Percentiles rank a stretch among this genome's conserved stretches.
Evolutionary conservation across 1,140 invertebrate species (phyloP).

Genomic region (Micrasema minimum): DNA sequence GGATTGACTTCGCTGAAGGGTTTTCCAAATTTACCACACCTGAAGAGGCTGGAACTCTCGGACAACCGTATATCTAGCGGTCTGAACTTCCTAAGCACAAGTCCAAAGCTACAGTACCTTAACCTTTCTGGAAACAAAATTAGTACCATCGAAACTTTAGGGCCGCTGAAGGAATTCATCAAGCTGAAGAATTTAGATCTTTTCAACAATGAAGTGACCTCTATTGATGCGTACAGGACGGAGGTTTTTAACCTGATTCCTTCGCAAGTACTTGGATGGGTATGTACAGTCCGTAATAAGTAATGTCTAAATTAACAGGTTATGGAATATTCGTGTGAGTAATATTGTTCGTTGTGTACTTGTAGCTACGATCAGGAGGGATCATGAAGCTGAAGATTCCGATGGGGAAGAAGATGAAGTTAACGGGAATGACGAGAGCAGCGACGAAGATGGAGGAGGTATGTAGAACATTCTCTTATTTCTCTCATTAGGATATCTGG

Average conservation of each 20-base stretch:
- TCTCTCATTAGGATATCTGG: too few species aligned
- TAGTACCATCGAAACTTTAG: slow-evolving; percentile 91
- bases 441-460: slow-evolving; percentile 72
- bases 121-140: slow-evolving; percentile 98
- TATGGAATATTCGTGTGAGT: too few species aligned
- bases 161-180: slow-evolving; percentile 90
- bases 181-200: slow-evolving; percentile 91
- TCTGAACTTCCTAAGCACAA: slow-evolving; percentile 85
- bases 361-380: slow-evolving; percentile 72
- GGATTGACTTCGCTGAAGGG: slow-evolving; percentile 95
- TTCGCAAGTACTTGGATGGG: slow-evolving; percentile 91
- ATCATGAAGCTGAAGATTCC: slow-evolving; percentile 76
- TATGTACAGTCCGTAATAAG: slow-evolving; percentile 66
- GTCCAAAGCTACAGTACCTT: slow-evolving; percentile 89
- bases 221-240: slow-evolving; percentile 89
- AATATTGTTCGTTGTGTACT: neutral
- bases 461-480: slow-evolving; percentile 3
- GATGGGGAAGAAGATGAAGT: slow-evolving; percentile 79
- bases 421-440: slow-evolving; percentile 80
- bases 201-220: slow-evolving; percentile 96
- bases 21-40: slow-evolving; percentile 90
- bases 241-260: slow-evolving; percentile 94
- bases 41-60: slow-evolving; percentile 80
- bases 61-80: slow-evolving; percentile 90
- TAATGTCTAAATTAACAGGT: neutral